Base-by-base conservation (phyloP, 2,797 vertebrate species). In the Parauchenoglanis punctatus region DNA sequence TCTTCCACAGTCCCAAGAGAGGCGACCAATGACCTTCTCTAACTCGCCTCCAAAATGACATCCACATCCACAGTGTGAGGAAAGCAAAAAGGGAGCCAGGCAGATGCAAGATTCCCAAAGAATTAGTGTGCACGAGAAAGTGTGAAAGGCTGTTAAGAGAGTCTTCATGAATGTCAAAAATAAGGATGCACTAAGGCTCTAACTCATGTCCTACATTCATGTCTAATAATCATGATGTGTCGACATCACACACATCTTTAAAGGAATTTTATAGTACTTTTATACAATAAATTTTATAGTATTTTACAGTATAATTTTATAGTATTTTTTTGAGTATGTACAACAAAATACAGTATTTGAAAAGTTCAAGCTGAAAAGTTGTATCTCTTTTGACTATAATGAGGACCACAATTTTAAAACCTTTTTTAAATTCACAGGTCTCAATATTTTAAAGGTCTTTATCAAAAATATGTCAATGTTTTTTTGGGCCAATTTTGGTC, bases 1-100 rank as follows among this genome's bases (percentile, higher is more conserved):
- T 95, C 93, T 95, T 93, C 88, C 18, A 83, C 35, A 52, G 91
- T 89, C 94, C 90, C 92, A 4, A 56, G 94, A 93, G 94, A 93
- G 89, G 91, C 90, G 92, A 91, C 90, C 91, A 56, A 67, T 92
- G 91, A 94, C 94, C 92, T 93, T 93, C 92, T 90, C 91, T 92
- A 91, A 83, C 89, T 90, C 88, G 91, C 81, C 68, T 68, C 28
- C 59, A 90, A 91, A 93, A 92, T 90, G 91, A 87, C 89, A 83
- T 89, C 59, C 44, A 87, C 89, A 83, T 89, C 59, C 44, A 87
- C 46, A 86, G 85, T 76, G 85, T 91, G 91, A 91, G 90, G 91
- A 91, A 90, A 93, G 91, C 59, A 65, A 63, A 49, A 67, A n/a
- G 6, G 40, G 46, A 49, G 81, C 44, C 70, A 85, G 77, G 17